A percentile compares a stretch with the other conserved stretches of the same genome.
These are phyloP conservation scores for Tiaroga cobitis DNA, from an alignment of 2,797 vertebrate species.

Conservation along the genomic window DNA sequence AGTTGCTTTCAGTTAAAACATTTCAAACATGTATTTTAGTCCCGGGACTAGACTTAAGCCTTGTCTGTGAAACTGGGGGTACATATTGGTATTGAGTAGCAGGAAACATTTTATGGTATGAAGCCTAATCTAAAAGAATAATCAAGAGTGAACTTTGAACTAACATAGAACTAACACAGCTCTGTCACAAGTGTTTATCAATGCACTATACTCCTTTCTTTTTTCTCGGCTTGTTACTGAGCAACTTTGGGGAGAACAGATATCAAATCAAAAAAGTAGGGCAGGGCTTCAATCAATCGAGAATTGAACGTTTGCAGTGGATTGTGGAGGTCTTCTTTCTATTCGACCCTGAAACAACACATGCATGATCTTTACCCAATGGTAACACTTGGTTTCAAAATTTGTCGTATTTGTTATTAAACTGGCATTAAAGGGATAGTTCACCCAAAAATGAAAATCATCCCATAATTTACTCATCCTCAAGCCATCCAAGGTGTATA, in stretches of 20 bases:
- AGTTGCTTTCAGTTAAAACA: too few species aligned
- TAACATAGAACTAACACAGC: background rate
- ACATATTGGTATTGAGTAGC: constrained; percentile 38
- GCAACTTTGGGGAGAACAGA: background rate
- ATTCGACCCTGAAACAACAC: background rate
- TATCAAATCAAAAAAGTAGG: background rate
- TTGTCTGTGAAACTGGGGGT: too few species aligned
- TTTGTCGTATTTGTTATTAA: background rate
- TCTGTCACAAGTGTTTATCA: background rate
- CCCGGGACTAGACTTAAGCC: too few species aligned
- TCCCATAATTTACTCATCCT: too few species aligned
- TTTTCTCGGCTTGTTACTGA: background rate
- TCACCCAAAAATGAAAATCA: too few species aligned
- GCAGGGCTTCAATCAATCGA: background rate
- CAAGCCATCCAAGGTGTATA: too few species aligned
- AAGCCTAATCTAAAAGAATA: background rate
- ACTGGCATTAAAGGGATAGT: too few species aligned
- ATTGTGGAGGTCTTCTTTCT: background rate
- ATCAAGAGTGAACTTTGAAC: background rate
- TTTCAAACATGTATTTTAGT: too few species aligned
- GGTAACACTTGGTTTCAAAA: too few species aligned
- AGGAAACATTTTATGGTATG: background rate
- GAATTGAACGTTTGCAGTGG: background rate
- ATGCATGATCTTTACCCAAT: background rate
- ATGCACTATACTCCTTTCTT: background rate